A percentile compares a stretch with the other conserved stretches of the same genome.
Conservation (phyloP, 2,797 vertebrate genomes). For the Phoeniculus purpureus region DNA sequence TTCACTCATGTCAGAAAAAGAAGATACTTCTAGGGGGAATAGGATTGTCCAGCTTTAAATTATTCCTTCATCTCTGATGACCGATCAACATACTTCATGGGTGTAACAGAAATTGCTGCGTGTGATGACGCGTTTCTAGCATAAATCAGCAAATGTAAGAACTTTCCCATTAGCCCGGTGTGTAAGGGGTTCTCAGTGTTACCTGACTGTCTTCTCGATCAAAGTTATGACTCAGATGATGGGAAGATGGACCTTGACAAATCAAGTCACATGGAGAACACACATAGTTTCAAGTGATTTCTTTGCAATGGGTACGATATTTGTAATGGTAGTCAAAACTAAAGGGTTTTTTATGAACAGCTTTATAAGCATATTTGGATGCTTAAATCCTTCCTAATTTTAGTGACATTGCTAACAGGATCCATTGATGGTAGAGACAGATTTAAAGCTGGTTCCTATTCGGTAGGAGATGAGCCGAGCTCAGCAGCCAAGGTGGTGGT, state of each 20-base stretch:
- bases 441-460: background rate
- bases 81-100: conserved; percentile 17
- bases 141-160: conserved; percentile 11
- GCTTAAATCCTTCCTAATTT: background rate
- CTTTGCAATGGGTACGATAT: background rate
- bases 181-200: background rate
- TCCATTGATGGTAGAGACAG: background rate
- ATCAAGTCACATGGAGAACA: background rate
- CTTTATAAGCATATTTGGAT: background rate
- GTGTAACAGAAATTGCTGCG: conserved; percentile 22
- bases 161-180: background rate
- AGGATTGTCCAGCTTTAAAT: conserved; percentile 8
- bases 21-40: background rate
- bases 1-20: background rate
- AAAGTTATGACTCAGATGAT: background rate
- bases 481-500: rapidly evolving
- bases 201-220: background rate
- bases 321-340: background rate
- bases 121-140: background rate
- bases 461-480: too few relatives aligned
- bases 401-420: background rate
- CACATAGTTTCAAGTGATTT: background rate
- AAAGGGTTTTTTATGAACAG: background rate
- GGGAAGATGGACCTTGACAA: background rate
- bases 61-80: conserved; percentile 28